Evolutionary conservation across 2,113 vertebrate species (phyloP), one percentile per base, ranked within the genome.

Genomic region (Ictalurus furcatus): DNA sequence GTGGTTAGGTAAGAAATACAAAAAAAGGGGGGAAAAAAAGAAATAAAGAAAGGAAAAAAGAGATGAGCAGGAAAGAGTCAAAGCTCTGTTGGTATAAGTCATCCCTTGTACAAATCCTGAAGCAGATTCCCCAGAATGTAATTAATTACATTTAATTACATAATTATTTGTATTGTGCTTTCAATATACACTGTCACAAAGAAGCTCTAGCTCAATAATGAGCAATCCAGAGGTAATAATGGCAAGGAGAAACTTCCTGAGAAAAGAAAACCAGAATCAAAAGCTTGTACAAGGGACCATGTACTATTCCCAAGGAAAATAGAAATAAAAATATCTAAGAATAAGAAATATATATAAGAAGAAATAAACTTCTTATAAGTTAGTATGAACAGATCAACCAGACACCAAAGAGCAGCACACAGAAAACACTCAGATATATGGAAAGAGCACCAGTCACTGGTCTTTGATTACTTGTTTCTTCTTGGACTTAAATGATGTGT

Each of bases 401-500:
- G 40, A 76, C 19, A 69, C 40, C 59, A 30, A 85, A 69, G 12
- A 87, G 54, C 48, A 87, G 30, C 40, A 88, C 23, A 67, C 44
- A 83, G 40, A 58, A 71, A 63, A 17, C 19, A 84, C 67, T 28
- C 59, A 83, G 84, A 78, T 48, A 7, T 37, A 56, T 56, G 56
- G 58, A 30, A 48, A 69, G 5, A 58, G 74, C 84, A 71, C 83
- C 7, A 5, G 54, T 78, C 63, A 63, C 52, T 23, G 30, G 30
- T n/a, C 40, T 59, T 74, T 88, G 80, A 90, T 96, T 96, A 98
- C 97, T 97, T 98, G 96, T 95, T 94, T 96, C 94, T 96, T 97
- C 94, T 92, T 95, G 94, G 97, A 95, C 96, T 96, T 97, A 96
- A 99, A 99, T n/a, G 98, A 96, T 13, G 96, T 96, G 96, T 99